A percentile compares a stretch with the other conserved stretches of the same genome.
phyloP scores from a whole-genome alignment of 2,888 invertebrate genomes.

The Drosophila sordidapex region DNA sequence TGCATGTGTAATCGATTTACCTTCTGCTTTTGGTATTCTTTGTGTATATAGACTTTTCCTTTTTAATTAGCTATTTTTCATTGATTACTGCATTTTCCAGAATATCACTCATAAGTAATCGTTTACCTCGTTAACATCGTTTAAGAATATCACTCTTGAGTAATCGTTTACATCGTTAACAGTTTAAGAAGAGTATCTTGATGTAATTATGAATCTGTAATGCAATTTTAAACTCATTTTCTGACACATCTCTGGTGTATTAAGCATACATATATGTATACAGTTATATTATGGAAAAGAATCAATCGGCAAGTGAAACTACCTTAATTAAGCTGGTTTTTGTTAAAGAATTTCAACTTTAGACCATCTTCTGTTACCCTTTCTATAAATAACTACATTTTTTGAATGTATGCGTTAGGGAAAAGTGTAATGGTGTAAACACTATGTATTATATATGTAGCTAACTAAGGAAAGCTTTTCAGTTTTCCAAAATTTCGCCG shows the following conservation, averaged over 20 bases:
- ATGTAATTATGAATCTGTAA: neutral
- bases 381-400: neutral
- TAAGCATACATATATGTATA: neutral
- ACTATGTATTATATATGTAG: neutral
- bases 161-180: neutral
- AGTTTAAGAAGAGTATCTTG: neutral
- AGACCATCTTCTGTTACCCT: neutral
- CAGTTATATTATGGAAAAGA: neutral
- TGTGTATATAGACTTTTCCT: neutral
- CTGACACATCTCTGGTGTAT: neutral
- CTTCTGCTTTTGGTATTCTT: neutral
- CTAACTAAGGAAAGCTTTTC: neutral
- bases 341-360: neutral
- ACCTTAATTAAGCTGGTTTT: neutral
- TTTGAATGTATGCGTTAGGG: neutral
- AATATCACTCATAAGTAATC: neutral
- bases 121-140: neutral
- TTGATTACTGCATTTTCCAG: neutral
- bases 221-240: neutral
- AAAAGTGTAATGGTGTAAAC: neutral
- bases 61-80: neutral
- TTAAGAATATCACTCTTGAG: neutral
- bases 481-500: neutral
- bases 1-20: neutral
- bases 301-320: neutral